Base-by-base conservation (phyloP, 1,140 invertebrate genomes). In the Drosophila nasuta region DNA sequence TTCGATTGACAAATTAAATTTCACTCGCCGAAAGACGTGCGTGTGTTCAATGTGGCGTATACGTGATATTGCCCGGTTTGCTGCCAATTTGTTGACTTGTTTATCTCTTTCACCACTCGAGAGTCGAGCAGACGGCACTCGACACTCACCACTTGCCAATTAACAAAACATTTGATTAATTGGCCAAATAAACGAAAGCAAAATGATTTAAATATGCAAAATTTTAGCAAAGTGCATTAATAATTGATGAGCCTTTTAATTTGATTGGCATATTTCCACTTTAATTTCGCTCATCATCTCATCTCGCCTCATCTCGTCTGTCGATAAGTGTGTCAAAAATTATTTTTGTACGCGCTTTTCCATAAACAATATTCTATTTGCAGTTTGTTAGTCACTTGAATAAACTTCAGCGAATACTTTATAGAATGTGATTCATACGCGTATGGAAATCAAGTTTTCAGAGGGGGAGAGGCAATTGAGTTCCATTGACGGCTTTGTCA, bases 1-100 rank as follows among this genome's bases (percentile, higher is more conserved):
- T 54, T 41, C 51, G 45, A n/a, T 38, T 73, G 57, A 57, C 82
- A 80, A 87, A 81, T 87, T 80, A 54, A 87, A 87, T 87, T 88
- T 87, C 74, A 70, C 83, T 83, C 58, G 58, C 33, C 46, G 30
- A 5, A n/a, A 30, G 64, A 33, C 33, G 43, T 30, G 7, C 7
- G 64, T 30, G 7, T 7, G 64, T 63, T 35, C 67, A 62, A 58
- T 15, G 49, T 20, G 66, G 65, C 79, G 82, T 87, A 86, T 87
- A 76, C 82, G 82, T 82, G 76, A 43, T 82, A 82, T 76, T 30
- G 59, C 15, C 15, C 30, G 52, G 13, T 28, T 45, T 17, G 46
- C 45, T 8, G 59, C 30, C 59, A 57, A 70, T 57, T 70, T 41
- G 67, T 25, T 10, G 35, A 1, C 59, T 30, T 62, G 30, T 60